Percentiles rank a stretch among this genome's conserved stretches.
Conservation (phyloP, 2,113 vertebrate genomes). For the Cyanoramphus novaezelandiae region DNA sequence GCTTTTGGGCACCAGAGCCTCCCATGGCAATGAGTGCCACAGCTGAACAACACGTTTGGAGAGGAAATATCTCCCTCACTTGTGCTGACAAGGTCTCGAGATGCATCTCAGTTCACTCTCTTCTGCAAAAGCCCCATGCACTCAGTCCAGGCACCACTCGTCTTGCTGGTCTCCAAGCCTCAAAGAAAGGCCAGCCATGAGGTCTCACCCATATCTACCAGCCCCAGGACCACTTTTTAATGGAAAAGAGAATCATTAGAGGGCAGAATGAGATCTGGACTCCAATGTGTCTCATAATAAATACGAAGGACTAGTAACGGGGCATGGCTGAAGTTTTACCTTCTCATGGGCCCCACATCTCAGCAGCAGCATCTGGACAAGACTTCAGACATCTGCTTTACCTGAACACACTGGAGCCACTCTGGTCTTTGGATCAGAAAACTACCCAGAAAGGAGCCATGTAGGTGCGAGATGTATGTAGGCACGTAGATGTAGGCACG, state of each 20-base stretch:
- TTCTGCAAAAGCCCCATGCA: rapidly evolving
- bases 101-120: not conserved
- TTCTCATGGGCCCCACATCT: not conserved
- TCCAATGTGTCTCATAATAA: not conserved
- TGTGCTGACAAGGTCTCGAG: not conserved
- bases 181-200: not conserved
- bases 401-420: not conserved
- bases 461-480: not conserved
- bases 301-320: not conserved
- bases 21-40: not conserved
- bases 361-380: not conserved
- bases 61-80: not conserved
- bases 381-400: not conserved
- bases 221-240: not conserved
- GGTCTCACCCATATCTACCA: not conserved
- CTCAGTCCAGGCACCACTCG: not conserved
- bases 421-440: not conserved
- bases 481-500: not conserved
- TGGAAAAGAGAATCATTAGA: not conserved
- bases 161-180: not conserved
- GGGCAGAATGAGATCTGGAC: not conserved
- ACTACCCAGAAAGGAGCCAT: not conserved
- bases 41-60: not conserved
- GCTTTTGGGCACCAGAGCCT: not conserved
- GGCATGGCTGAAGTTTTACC: not conserved